These are phyloP conservation scores for Choristoneura rosaceana DNA, from an alignment of 2,888 invertebrate species.

Conservation along the genomic window DNA sequence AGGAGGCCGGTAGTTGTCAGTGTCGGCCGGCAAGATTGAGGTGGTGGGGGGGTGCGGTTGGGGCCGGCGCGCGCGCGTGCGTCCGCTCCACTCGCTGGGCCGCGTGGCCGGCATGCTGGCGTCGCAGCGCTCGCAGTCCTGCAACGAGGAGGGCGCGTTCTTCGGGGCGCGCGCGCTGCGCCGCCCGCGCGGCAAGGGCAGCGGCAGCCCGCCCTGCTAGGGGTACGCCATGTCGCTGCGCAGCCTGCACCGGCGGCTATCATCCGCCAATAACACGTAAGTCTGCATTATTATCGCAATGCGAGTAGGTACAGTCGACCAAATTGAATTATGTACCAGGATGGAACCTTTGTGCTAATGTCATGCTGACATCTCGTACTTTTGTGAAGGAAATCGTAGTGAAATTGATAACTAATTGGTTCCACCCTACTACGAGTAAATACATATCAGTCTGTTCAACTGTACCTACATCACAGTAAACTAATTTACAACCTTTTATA, in stretches of 20 bases:
- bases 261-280: conserved; percentile 87
- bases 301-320: too few relatives aligned
- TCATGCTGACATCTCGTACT: too few relatives aligned
- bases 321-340: too few relatives aligned
- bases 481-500: too few relatives aligned
- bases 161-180: conserved; percentile 84
- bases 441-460: too few relatives aligned
- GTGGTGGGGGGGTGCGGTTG: conserved; percentile 82
- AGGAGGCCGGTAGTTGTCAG: conserved; percentile 50
- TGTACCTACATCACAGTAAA: too few relatives aligned
- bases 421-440: too few relatives aligned
- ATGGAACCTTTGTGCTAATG: too few relatives aligned
- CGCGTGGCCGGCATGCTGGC: conserved; percentile 82
- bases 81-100: conserved; percentile 79
- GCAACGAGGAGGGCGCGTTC: conserved; percentile 85
- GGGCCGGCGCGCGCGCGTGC: conserved; percentile 84
- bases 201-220: conserved; percentile 86
- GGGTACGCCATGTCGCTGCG: conserved; percentile 88
- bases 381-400: too few relatives aligned
- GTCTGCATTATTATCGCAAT: conserved; percentile 50
- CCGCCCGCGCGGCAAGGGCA: conserved; percentile 86
- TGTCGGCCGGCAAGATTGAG: conserved; percentile 73
- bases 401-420: too few relatives aligned
- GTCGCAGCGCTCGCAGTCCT: conserved; percentile 83
- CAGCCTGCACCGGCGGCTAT: conserved; percentile 87